phyloP scores from a whole-genome alignment of 2,113 vertebrate species.

The Phaethornis superciliosus region DNA sequence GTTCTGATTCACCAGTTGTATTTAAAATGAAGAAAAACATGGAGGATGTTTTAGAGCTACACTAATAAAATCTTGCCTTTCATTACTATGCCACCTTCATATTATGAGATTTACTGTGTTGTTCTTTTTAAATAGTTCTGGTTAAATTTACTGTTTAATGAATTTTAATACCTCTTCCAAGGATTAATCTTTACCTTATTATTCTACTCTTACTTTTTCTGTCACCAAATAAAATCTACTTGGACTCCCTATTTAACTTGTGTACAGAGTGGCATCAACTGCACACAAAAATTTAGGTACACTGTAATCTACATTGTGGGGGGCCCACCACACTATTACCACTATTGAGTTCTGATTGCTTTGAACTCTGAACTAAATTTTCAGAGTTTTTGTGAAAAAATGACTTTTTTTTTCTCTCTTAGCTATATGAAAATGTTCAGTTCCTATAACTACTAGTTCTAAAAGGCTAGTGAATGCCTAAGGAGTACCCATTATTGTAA shows the following conservation, averaged over 20 bases:
- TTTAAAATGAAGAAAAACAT: not conserved
- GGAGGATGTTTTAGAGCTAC: not conserved
- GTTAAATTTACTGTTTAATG: not conserved
- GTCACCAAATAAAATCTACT: not conserved
- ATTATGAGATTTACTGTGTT: not conserved
- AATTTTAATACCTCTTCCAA: not conserved
- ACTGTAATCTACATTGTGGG: not conserved
- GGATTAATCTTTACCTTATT: not conserved
- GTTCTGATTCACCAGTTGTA: not conserved
- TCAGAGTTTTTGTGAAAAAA: not conserved
- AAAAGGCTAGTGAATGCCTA: not conserved
- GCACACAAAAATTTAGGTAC: not conserved
- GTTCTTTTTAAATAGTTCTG: not conserved
- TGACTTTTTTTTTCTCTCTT: not conserved
- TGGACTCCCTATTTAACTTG: not conserved
- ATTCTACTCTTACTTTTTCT: not conserved
- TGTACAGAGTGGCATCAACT: not conserved
- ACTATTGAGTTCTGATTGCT: not conserved
- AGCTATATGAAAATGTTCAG: not conserved
- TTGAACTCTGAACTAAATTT: not conserved
- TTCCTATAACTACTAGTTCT: not conserved
- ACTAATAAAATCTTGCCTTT: not conserved
- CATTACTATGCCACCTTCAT: not conserved
- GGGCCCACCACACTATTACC: not conserved
- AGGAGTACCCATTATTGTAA: not conserved